Conservation (phyloP, 2,888 invertebrate species). For the Byasa hedistus region DNA sequence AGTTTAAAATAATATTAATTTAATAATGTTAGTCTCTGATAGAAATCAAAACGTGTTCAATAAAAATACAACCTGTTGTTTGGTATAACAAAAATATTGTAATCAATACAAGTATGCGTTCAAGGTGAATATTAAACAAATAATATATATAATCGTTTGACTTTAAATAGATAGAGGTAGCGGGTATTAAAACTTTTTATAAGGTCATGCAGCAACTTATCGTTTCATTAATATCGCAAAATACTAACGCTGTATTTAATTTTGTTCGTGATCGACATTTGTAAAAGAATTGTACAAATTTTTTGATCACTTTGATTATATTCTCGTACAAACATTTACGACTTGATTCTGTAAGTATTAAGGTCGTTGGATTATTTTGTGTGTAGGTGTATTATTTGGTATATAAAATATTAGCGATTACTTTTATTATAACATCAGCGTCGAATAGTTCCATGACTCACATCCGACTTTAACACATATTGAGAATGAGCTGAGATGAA, state of each 20-base stretch:
- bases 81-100: neutral
- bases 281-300: too few species aligned
- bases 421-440: constrained; percentile 3
- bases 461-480: constrained; percentile 11
- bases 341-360: too few species aligned
- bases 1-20: too few species aligned
- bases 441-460: constrained; percentile 5
- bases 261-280: constrained; percentile 16
- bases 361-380: too few species aligned
- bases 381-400: too few species aligned
- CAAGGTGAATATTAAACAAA: constrained; percentile 8
- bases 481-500: constrained; percentile 3
- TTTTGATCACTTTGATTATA: too few species aligned
- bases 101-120: constrained; percentile 8
- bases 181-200: constrained; percentile 9
- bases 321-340: too few species aligned
- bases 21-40: neutral
- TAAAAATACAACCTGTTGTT: neutral
- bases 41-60: neutral
- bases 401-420: neutral
- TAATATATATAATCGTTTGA: neutral
- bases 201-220: constrained; percentile 20
- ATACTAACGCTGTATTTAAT: constrained; percentile 21
- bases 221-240: constrained; percentile 11
- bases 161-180: constrained; percentile 7